Percentiles rank a stretch among this genome's conserved stretches.
phyloP scores from a whole-genome alignment of 2,797 vertebrate species.

The Luscinia luscinia region DNA sequence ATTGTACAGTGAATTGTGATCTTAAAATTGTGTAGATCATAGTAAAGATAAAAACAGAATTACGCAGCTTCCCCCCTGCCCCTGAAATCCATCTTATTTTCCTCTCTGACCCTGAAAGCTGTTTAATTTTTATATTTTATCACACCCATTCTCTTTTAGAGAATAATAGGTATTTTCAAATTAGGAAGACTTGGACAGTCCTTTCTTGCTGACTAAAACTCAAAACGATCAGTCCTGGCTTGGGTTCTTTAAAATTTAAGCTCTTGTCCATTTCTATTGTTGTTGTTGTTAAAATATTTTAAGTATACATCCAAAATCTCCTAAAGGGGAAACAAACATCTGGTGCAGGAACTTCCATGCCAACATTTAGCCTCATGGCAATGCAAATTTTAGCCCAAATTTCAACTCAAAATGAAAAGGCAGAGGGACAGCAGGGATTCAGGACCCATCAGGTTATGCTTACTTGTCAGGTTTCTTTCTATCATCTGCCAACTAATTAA shows the following conservation, averaged over 20 bases:
- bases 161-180: not conserved
- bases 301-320: not conserved
- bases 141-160: not conserved
- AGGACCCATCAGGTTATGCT: conserved; percentile 23
- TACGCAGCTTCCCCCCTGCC: rapidly evolving
- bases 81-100: not conserved
- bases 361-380: not conserved
- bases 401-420: conserved; percentile 8
- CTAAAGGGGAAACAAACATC: conserved; percentile 40
- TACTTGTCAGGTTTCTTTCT: conserved; percentile 20
- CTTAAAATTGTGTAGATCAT: not conserved
- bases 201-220: not conserved
- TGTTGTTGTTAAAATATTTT: conserved; percentile 11
- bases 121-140: not conserved
- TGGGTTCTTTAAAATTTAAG: not conserved
- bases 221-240: not conserved
- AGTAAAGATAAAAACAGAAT: not conserved
- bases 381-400: not conserved
- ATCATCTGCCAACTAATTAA: conserved; percentile 55
- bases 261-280: not conserved
- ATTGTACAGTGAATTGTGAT: not conserved
- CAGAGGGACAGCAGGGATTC: not conserved
- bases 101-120: not conserved
- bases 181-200: not conserved
- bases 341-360: not conserved